Conservation (phyloP, 2,888 invertebrate genomes). For the Drosophila prostipennis region DNA sequence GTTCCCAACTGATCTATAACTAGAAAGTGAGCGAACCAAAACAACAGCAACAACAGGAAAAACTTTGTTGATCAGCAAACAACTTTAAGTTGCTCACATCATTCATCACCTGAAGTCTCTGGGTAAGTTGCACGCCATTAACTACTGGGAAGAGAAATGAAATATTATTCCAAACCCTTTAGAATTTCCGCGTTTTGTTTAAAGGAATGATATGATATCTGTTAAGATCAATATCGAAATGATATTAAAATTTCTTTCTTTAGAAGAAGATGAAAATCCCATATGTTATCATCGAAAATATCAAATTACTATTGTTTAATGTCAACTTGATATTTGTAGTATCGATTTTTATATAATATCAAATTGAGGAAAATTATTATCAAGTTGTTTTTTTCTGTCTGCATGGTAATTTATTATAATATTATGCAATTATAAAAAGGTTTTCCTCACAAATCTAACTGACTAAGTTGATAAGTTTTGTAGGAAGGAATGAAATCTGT, state of each 20-base stretch:
- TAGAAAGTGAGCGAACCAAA: slow-evolving; percentile 12
- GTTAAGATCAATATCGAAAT: too few species aligned
- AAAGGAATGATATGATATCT: not conserved
- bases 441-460: not conserved
- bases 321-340: too few species aligned
- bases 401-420: too few species aligned
- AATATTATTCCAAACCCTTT: not conserved
- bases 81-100: slow-evolving; percentile 9
- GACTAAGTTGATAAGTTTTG: not conserved
- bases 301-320: too few species aligned
- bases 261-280: too few species aligned
- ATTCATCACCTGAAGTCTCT: slow-evolving; percentile 2
- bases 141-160: not conserved
- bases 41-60: slow-evolving; percentile 12
- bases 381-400: too few species aligned
- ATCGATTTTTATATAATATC: too few species aligned
- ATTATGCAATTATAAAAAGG: not conserved
- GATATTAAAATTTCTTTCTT: too few species aligned
- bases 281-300: too few species aligned
- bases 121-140: slow-evolving; percentile 21
- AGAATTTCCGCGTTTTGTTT: not conserved
- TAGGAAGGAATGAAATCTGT: not conserved
- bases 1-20: slow-evolving; percentile 15
- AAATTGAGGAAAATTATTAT: too few species aligned
- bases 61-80: slow-evolving; percentile 18